Evolutionary conservation across 1,140 invertebrate species (phyloP), one percentile per base, ranked within the genome.

Genomic region (Nomia melanderi): DNA sequence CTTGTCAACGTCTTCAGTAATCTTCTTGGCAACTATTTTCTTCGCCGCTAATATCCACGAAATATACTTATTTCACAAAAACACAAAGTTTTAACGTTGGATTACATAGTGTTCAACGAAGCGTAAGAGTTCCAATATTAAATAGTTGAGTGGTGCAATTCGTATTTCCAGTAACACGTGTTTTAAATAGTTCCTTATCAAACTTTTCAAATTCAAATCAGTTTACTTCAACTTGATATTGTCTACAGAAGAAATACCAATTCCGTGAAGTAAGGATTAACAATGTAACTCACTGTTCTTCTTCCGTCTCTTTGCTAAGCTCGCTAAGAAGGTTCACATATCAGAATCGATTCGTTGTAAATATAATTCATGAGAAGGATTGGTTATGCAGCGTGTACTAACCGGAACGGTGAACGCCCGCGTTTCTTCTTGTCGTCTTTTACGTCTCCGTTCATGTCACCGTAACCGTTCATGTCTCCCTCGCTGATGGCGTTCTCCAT

Each of bases 361-460:
- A 12, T 27, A 23, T 33, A 33, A 31, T 33, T 11, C 6, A 39
- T 0, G 27, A 31, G 12, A 1, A 31, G 25, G 53, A 59, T 54
- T 70, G 2, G 71, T 53, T 14, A 54, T 33, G 83, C 1, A 54
- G 6, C 14, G 67, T 41, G 2, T 59, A 63, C 90, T 93, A 93
- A 97, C 96, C 96, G 96, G 91, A 98, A 98, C 29, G 97, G 97
- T 44, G 97, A 98, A 84, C 97, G 94, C 56, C 97, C 97, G 20
- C 97, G 92, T 88, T 96, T 96, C 87, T 98, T 98, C 84, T 97
- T 97, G 67, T 97, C 96, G 39, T 97, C 95, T 44, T 94, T 94
- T 29, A 91, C 87, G 39, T 94, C 93, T 20, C 90, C 91, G 59
- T 93, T 93, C 86, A 93, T 93, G 41, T 93, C 93, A 6, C 93